phyloP scores from a whole-genome alignment of 2,797 vertebrate species.

The Hirundo rustica region DNA sequence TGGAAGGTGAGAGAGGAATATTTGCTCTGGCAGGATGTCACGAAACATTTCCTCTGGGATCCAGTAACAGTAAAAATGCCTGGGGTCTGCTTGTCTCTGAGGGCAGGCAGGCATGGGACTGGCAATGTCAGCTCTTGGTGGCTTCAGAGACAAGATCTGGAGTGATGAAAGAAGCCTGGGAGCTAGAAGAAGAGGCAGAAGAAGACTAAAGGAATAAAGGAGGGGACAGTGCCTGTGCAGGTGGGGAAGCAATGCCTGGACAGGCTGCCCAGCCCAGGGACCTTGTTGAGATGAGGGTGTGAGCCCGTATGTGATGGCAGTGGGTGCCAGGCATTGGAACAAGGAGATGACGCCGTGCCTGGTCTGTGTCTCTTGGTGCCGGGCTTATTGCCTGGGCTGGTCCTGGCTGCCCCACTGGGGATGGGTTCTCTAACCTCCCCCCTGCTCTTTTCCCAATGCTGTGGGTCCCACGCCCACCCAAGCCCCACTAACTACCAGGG shows the following conservation, averaged over 20 bases:
- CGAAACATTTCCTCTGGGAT: background rate
- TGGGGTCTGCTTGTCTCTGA: background rate
- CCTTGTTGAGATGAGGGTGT: background rate
- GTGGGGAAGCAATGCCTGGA: background rate
- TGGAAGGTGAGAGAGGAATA: background rate
- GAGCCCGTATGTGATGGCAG: rapidly evolving
- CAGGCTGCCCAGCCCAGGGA: background rate
- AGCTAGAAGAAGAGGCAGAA: background rate
- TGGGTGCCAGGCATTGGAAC: background rate
- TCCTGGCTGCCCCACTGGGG: background rate
- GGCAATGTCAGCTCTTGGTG: background rate
- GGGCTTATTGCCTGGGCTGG: background rate
- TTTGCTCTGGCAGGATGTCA: background rate
- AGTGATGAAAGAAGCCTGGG: background rate
- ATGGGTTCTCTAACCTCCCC: background rate
- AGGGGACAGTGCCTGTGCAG: background rate
- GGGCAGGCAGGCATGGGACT: background rate
- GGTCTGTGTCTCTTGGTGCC: background rate
- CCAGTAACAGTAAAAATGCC: background rate
- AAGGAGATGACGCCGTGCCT: background rate
- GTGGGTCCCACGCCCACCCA: background rate
- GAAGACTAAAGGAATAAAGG: background rate
- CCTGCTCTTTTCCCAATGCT: background rate
- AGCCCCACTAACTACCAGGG: background rate
- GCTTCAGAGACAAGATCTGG: background rate